A percentile compares a stretch with the other conserved stretches of the same genome.
These are phyloP conservation scores for Ophonus ardosiacus DNA, from an alignment of 2,888 invertebrate species.

Conservation along the genomic window DNA sequence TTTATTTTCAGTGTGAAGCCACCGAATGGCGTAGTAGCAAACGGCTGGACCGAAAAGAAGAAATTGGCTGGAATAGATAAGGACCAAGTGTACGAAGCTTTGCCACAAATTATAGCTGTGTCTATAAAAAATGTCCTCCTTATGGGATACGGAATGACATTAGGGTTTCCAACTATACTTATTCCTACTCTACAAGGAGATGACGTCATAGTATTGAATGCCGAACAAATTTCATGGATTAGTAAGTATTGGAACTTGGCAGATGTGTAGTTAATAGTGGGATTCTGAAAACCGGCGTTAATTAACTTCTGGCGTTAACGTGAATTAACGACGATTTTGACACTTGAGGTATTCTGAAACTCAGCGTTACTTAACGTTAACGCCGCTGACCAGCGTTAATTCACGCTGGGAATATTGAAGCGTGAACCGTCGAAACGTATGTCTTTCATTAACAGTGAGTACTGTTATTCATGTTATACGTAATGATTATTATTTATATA, in stretches of 20 bases:
- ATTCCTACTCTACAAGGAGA: constrained; percentile 84
- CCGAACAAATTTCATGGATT: constrained; percentile 86
- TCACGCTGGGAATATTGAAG: no score
- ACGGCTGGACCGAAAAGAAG: background rate
- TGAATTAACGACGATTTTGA: no score
- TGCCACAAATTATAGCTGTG: constrained; percentile 88
- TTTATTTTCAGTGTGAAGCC: background rate
- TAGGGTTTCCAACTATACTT: constrained; percentile 89
- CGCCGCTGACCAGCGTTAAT: no score
- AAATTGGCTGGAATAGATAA: background rate
- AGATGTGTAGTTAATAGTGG: no score
- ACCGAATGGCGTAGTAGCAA: background rate
- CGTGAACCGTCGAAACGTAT: no score
- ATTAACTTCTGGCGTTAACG: no score
- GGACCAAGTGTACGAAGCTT: constrained; percentile 73
- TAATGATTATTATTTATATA: no score
- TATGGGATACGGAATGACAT: constrained; percentile 87
- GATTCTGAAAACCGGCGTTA: no score
- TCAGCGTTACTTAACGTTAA: no score
- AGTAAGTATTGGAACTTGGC: constrained; percentile 79
- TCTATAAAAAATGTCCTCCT: constrained; percentile 88
- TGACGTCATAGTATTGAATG: constrained; percentile 77
- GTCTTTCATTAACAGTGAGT: no score
- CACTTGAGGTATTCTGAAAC: no score
- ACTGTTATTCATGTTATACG: constrained; percentile 1